phyloP scores from a whole-genome alignment of 2,888 invertebrate species.

The Macropis europaea region DNA sequence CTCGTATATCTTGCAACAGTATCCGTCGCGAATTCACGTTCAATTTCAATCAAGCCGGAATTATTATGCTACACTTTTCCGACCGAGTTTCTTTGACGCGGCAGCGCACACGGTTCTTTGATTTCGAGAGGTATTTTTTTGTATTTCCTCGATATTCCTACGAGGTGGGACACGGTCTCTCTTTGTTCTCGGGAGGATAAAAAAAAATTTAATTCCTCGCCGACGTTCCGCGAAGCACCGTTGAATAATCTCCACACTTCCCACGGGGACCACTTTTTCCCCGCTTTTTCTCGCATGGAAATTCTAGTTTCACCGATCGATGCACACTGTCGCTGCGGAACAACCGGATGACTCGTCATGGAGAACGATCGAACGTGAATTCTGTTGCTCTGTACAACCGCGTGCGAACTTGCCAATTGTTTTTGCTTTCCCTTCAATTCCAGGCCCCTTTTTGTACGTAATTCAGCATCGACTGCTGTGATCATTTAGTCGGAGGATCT shows the following conservation, averaged over 20 bases:
- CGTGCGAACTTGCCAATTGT: no score
- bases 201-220: slow-evolving; percentile 39
- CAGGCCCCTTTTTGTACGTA: no score
- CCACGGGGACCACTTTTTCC: neutral
- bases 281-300: neutral
- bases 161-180: neutral
- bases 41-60: slow-evolving; percentile 16
- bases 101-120: neutral
- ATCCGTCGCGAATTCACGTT: neutral
- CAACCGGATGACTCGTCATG: no score
- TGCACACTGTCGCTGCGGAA: neutral
- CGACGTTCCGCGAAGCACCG: neutral
- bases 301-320: neutral
- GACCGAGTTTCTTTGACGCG: neutral
- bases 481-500: no score
- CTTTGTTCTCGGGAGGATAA: slow-evolving; percentile 5
- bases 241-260: slow-evolving; percentile 8
- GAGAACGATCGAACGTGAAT: no score
- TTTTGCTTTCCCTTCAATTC: no score
- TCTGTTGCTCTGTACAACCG: no score
- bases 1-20: no score
- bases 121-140: neutral
- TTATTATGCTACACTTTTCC: slow-evolving; percentile 4
- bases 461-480: no score
- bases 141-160: neutral